Conservation (phyloP, 2,888 invertebrate species). For the Beris chalybata region DNA sequence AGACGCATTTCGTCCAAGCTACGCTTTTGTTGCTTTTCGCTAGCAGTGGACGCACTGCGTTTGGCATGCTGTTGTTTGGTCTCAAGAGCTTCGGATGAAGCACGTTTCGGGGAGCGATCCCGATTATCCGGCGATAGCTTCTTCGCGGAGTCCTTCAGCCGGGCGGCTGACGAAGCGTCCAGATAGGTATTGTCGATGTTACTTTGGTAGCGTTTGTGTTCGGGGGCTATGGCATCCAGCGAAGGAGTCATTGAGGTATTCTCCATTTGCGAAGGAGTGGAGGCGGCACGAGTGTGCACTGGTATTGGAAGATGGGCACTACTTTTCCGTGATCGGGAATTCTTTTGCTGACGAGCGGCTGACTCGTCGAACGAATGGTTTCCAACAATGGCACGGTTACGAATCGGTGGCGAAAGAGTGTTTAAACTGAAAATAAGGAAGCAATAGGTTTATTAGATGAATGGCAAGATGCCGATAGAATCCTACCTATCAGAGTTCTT, state of each 20-base stretch:
- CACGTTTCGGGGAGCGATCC: conserved; percentile 49
- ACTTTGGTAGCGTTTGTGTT: conserved; percentile 48
- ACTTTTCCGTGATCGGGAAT: conserved; percentile 51
- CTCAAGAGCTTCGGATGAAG: conserved; percentile 49
- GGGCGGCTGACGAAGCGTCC: conserved; percentile 34
- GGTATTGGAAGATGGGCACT: conserved; percentile 53
- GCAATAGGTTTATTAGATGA: background rate
- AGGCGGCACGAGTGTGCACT: conserved; percentile 53
- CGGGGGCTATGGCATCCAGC: conserved; percentile 41
- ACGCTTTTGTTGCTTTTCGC: conserved; percentile 48
- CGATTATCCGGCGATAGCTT: conserved; percentile 39
- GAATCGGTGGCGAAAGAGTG: conserved; percentile 25
- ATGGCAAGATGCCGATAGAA: background rate
- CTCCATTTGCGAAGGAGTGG: conserved; percentile 55
- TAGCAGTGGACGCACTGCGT: conserved; percentile 51
- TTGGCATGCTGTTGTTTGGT: conserved; percentile 48
- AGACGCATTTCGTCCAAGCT: conserved; percentile 47
- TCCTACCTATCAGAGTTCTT: conserved; percentile 52
- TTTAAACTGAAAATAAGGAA: conserved; percentile 26
- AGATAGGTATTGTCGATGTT: conserved; percentile 43
- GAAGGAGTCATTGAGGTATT: conserved; percentile 44
- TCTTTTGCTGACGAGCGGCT: conserved; percentile 49
- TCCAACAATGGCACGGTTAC: conserved; percentile 11
- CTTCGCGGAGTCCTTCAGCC: conserved; percentile 40
- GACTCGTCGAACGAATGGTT: conserved; percentile 38